Percentiles rank a stretch among this genome's conserved stretches.
These are phyloP conservation scores for Nannospalax galili DNA, from an alignment of 2,113 vertebrate species.

Conservation along the genomic window DNA sequence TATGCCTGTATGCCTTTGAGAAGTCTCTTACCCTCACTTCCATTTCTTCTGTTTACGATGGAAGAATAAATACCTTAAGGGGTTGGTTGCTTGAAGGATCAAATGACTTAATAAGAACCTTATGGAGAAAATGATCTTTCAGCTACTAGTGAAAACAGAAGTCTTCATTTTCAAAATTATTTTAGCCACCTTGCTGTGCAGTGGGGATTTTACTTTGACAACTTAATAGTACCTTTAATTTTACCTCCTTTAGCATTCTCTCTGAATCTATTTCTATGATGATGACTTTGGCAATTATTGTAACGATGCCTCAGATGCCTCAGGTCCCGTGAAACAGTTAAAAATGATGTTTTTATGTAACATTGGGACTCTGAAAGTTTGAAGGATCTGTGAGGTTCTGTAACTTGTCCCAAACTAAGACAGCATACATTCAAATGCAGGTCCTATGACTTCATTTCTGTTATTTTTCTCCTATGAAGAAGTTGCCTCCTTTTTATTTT, in stretches of 20 bases:
- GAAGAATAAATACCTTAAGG: background rate
- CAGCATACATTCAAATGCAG: background rate
- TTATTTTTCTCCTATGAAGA: background rate
- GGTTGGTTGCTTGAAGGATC: background rate
- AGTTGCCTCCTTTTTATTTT: background rate
- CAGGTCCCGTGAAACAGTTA: background rate
- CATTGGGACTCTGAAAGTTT: background rate
- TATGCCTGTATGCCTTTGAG: background rate
- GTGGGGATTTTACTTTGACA: background rate
- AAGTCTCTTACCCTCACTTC: background rate
- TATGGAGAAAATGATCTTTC: background rate
- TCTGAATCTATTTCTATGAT: background rate
- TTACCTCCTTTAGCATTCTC: background rate
- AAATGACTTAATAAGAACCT: background rate
- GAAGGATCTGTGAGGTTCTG: background rate
- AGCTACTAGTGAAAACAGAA: background rate
- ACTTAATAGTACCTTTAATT: background rate
- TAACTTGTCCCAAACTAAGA: background rate
- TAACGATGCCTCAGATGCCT: background rate
- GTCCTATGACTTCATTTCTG: background rate
- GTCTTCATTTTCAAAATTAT: conserved; percentile 23
- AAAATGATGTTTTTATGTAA: background rate
- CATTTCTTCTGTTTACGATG: conserved; percentile 19
- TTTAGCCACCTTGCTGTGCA: conserved; percentile 5
- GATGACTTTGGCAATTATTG: background rate